Percentiles rank a stretch among this genome's conserved stretches.
phyloP scores from a whole-genome alignment of 2,797 vertebrate species.

The Brachymystax lenok region DNA sequence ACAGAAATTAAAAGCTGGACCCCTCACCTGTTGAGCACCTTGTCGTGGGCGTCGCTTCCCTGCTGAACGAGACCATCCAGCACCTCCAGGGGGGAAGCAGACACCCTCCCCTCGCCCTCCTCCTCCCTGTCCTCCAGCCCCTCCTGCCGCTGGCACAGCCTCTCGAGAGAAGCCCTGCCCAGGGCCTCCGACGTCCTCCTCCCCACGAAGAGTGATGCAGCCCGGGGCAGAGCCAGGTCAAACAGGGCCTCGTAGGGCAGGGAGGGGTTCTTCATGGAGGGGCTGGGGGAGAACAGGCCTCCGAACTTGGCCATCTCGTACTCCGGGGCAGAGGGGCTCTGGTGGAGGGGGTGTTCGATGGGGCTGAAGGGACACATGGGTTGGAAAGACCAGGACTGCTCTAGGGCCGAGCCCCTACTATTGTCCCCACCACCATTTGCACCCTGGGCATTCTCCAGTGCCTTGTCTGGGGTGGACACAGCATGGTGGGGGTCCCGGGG shows the following conservation, averaged over 20 bases:
- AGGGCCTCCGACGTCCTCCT: constrained; percentile 86
- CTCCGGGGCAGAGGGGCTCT: constrained; percentile 67
- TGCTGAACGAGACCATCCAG: constrained; percentile 94
- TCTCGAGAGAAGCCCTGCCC: constrained; percentile 69
- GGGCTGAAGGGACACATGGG: not conserved
- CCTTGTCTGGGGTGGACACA: constrained; percentile 80
- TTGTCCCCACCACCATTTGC: constrained; percentile 40
- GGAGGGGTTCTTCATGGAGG: constrained; percentile 76
- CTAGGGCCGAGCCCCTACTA: constrained; percentile 59
- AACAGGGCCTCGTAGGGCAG: constrained; percentile 90
- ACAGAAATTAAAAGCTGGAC: not conserved
- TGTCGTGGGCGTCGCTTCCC: constrained; percentile 90
- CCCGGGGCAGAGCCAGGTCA: constrained; percentile 89
- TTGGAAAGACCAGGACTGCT: constrained; percentile 67
- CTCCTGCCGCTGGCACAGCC: constrained; percentile 42
- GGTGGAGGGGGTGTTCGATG: constrained; percentile 82
- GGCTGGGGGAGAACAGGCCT: constrained; percentile 85
- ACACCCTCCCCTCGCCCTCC: constrained; percentile 48
- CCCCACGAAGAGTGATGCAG: constrained; percentile 86
- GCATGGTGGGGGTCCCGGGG: constrained; percentile 49
- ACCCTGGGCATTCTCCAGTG: constrained; percentile 58
- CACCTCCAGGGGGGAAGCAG: constrained; percentile 79
- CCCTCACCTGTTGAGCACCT: constrained; percentile 91
- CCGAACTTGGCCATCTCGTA: constrained; percentile 65
- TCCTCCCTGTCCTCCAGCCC: constrained; percentile 82